phyloP scores from a whole-genome alignment of 2,113 vertebrate genomes.

The Myrmecobius fasciatus region DNA sequence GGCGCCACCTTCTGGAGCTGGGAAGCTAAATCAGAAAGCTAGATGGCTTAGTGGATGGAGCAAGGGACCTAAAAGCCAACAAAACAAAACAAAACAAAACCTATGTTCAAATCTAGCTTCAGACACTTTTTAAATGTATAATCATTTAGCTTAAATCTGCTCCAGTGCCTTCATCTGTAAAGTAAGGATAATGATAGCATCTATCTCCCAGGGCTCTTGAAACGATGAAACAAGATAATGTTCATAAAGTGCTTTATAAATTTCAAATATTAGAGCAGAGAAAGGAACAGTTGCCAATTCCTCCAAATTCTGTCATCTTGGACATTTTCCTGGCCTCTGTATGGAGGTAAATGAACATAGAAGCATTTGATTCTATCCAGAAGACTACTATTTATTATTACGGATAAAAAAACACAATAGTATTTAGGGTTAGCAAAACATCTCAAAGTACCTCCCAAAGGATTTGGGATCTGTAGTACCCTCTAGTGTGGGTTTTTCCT shows the following conservation, averaged over 20 bases:
- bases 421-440: slow-evolving; percentile 45
- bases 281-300: neutral
- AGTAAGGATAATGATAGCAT: neutral
- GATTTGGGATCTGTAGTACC: neutral
- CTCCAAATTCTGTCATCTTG: neutral
- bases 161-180: neutral
- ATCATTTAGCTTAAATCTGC: neutral
- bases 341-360: neutral
- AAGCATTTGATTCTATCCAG: neutral
- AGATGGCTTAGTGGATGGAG: neutral
- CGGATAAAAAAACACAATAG: slow-evolving; percentile 5
- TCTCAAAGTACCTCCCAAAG: slow-evolving; percentile 32
- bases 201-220: rapidly evolving
- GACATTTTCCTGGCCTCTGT: neutral
- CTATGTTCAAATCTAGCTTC: neutral
- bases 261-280: neutral
- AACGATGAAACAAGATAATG: neutral
- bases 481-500: slow-evolving; percentile 36
- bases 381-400: slow-evolving; percentile 35
- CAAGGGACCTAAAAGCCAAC: neutral
- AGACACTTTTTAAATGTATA: rapidly evolving
- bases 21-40: neutral
- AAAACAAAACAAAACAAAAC: neutral
- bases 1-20: neutral
- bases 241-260: rapidly evolving